These are phyloP conservation scores for Polypedilum vanderplanki DNA, from an alignment of 1,140 invertebrate species.

Conservation along the genomic window DNA sequence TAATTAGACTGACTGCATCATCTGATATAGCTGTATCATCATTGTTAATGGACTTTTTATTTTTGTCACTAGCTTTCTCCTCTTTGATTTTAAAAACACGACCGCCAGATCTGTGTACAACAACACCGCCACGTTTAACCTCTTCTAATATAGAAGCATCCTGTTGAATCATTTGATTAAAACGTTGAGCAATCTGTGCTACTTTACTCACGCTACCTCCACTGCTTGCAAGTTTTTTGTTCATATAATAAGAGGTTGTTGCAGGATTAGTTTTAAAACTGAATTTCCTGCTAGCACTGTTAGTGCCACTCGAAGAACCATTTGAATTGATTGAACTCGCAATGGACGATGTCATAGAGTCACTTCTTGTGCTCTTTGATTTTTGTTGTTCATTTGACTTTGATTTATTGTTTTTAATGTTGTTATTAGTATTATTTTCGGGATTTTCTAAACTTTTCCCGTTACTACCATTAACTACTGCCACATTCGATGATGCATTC, in stretches of 20 bases:
- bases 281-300: background rate
- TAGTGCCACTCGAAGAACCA: background rate
- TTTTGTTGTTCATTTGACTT: too few relatives aligned
- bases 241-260: background rate
- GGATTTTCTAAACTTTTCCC: background rate
- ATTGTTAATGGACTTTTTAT: background rate
- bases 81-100: conserved; percentile 42
- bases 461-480: background rate
- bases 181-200: conserved; percentile 46
- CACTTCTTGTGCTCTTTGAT: background rate
- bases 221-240: background rate
- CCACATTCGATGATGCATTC: background rate
- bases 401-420: background rate
- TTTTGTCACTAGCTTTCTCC: conserved; percentile 5
- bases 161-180: conserved; percentile 45
- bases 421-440: background rate
- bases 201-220: conserved; percentile 38
- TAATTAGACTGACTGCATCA: background rate
- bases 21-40: conserved; percentile 22
- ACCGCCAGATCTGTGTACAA: conserved; percentile 36
- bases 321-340: background rate
- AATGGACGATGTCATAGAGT: conserved; percentile 10
- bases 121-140: conserved; percentile 41
- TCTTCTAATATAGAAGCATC: conserved; percentile 41
- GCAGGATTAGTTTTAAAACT: background rate